Evolutionary conservation across 64 coral and sea anemone genomes (phyloP), one percentile per base, ranked within the genome.

Genomic region (Dendrophyllia cribrosa): DNA sequence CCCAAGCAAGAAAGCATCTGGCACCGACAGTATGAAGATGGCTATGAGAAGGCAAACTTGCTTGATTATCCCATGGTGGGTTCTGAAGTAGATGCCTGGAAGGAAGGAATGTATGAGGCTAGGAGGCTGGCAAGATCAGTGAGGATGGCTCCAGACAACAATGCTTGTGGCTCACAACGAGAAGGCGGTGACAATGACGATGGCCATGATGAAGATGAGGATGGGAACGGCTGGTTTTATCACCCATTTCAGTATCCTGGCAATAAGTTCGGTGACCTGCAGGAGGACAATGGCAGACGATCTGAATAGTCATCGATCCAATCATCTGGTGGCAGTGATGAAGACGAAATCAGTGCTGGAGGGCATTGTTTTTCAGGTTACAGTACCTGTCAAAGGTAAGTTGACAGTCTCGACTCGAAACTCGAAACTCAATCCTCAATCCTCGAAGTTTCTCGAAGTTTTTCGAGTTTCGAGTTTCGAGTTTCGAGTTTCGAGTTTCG

Each of bases 1-100:
- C 89, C 77, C 5, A 92, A 93, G 51, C 74, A 93, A 70, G 91
- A 93, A 79, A 87, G 91, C 51, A 87, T 93, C 63, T 93, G 91
- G 73, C 50, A 73, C 47, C 72, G 75, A 65, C 91, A 93, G 51
- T 93, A 87, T 47, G 34, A 52, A 25, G 60, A 67, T 16, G 79
- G 82, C 9, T 69, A 67, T 68, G 60, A 43, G 4, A 79, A 63
- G 55, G 82, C 73, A 17, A 66, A 79, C 63, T 64, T 87, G 59
- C 9, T 5, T 8, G 73, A n/a, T 19, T 87, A 93, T 74, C 91
- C 91, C 13, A 19, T 48, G n/a, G 21, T 8, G 53, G 83, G 83
- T 56, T 55, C 26, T 53, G 91, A 87, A 70, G 43, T 93, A 4
- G n/a, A 75, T 26, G 79, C 26, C 1, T 92, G 79, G 90, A 75